Conservation (phyloP, 2,797 vertebrate genomes). For the Sitta carolinensis region DNA sequence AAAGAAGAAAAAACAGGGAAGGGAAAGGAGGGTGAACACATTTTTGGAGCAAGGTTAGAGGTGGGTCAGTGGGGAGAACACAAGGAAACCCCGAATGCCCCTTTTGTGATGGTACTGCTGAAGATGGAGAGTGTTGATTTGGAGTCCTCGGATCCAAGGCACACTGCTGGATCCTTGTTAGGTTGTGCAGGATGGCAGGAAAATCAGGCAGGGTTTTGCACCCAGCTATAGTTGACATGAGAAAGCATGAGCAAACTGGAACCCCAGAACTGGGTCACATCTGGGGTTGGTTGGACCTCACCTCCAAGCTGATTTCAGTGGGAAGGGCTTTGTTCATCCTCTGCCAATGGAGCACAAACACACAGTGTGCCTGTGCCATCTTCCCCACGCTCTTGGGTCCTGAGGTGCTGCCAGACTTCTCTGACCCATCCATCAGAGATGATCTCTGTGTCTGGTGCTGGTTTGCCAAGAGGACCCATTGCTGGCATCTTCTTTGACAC, state of each 20-base stretch:
- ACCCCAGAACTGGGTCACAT: not conserved
- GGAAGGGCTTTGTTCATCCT: not conserved
- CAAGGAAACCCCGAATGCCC: not conserved
- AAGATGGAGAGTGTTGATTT: not conserved
- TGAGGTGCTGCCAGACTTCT: not conserved
- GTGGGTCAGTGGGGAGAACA: not conserved
- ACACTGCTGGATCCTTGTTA: not conserved
- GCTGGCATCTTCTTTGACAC: not conserved
- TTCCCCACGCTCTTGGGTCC: not conserved
- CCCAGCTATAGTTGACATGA: accelerated
- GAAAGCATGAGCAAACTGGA: not conserved
- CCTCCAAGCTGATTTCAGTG: not conserved
- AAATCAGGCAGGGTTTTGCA: not conserved
- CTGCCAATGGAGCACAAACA: not conserved
- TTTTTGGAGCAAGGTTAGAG: not conserved
- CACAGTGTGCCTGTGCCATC: not conserved
- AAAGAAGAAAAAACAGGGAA: not conserved
- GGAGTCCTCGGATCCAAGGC: accelerated
- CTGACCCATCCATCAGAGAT: not conserved
- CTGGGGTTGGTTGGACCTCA: not conserved
- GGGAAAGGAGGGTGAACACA: not conserved
- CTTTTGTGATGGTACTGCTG: not conserved
- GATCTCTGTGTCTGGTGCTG: not conserved
- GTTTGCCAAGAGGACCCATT: not conserved
- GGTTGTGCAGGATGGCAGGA: not conserved